A percentile compares a stretch with the other conserved stretches of the same genome.
These are phyloP conservation scores for Leistus spinibarbis DNA, from an alignment of 2,888 invertebrate species.

Conservation along the genomic window DNA sequence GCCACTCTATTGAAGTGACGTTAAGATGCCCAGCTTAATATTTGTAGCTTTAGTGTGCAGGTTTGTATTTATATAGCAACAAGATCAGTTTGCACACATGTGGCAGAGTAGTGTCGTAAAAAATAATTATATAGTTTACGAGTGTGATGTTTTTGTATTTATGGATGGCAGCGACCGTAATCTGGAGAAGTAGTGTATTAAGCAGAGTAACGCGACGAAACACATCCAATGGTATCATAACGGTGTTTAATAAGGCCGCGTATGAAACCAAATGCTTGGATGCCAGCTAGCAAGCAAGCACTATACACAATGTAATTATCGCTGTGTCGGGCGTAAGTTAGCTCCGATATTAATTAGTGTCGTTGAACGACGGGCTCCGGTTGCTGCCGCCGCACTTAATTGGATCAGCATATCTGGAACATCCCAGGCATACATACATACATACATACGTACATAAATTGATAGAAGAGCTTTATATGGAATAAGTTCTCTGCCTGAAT, in stretches of 20 bases:
- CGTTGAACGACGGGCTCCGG: conserved; percentile 27
- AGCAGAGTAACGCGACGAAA: background rate
- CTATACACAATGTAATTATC: conserved; percentile 34
- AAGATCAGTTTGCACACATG: background rate
- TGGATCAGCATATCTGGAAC: conserved; percentile 21
- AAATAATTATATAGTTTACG: background rate
- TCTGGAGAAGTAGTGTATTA: background rate
- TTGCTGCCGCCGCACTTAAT: conserved; percentile 13
- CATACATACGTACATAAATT: background rate
- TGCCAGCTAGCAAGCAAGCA: background rate
- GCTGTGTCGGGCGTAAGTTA: conserved; percentile 24
- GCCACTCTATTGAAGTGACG: too few species aligned
- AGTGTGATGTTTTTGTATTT: background rate
- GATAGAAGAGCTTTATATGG: background rate
- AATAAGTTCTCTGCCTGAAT: background rate
- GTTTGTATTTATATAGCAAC: too few species aligned
- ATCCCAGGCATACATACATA: conserved; percentile 4
- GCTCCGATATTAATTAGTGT: conserved; percentile 35
- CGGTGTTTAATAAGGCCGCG: conserved; percentile 3
- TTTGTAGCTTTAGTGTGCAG: too few species aligned
- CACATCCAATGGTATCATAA: background rate
- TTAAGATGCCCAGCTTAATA: too few species aligned
- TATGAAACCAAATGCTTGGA: conserved; percentile 4
- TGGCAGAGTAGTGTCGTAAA: background rate
- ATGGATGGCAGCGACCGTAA: background rate